A percentile compares a stretch with the other conserved stretches of the same genome.
Evolutionary conservation across 2,113 vertebrate genomes (phyloP).

Genomic region (Menidia beryllina): DNA sequence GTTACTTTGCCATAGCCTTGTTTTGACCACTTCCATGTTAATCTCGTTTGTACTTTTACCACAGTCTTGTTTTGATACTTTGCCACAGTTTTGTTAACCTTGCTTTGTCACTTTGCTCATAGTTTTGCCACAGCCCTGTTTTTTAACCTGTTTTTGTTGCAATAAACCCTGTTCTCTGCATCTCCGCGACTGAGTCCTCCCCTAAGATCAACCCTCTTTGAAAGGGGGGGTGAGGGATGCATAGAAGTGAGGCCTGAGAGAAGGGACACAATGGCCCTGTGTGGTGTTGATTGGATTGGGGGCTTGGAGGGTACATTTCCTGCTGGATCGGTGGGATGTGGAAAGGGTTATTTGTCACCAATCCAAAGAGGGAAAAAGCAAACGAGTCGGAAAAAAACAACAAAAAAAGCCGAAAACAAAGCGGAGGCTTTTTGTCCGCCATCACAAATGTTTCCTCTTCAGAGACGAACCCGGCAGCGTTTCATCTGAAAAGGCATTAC

Average conservation of each 20-base stretch:
- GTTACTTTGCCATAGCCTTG: too few relatives aligned
- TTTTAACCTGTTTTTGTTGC: too few relatives aligned
- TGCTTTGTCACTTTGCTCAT: too few relatives aligned
- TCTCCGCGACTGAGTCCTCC: too few relatives aligned
- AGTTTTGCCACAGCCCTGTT: too few relatives aligned
- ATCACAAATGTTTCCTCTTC: conserved; percentile 39
- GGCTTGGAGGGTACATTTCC: conserved; percentile 31
- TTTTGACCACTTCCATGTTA: too few relatives aligned
- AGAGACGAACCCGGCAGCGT: conserved; percentile 19
- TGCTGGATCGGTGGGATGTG: conserved; percentile 26
- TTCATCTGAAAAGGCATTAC: conserved; percentile 36
- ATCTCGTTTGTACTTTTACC: too few relatives aligned
- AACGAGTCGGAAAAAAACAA: neutral
- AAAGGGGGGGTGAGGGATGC: conserved; percentile 3
- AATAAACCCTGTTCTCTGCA: too few relatives aligned
- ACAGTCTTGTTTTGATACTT: too few relatives aligned
- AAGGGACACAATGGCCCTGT: conserved; percentile 36
- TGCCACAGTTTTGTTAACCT: too few relatives aligned
- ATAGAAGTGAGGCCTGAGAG: conserved; percentile 17
- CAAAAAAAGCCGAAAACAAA: conserved; percentile 18
- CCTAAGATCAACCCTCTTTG: too few relatives aligned
- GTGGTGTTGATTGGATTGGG: conserved; percentile 40
- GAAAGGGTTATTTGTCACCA: conserved; percentile 41
- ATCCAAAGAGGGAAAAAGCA: neutral
- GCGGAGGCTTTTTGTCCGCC: conserved; percentile 30